Evolutionary conservation across 2,113 vertebrate species (phyloP).

Genomic region (Sinocyclocheilus rhinocerous): DNA sequence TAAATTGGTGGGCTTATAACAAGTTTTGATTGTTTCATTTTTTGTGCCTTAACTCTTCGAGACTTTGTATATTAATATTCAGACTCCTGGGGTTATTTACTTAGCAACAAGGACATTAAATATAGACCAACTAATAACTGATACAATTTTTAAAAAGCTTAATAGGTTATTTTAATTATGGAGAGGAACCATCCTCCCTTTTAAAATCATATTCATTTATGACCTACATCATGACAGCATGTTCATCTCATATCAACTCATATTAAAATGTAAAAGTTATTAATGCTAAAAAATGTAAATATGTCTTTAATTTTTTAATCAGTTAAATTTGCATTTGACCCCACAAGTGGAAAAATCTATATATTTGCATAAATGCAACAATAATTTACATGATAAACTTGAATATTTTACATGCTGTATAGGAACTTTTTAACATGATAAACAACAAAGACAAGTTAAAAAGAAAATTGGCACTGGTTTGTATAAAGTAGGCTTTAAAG

Average conservation of each 20-base stretch:
- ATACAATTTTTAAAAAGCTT: slow-evolving; percentile 55
- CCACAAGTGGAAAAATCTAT: not conserved
- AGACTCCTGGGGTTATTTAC: slow-evolving; percentile 13
- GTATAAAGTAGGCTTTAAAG: not conserved
- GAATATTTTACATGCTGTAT: slow-evolving; percentile 61
- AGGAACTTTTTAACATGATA: not conserved
- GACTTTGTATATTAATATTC: not conserved
- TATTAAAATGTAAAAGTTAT: slow-evolving; percentile 59
- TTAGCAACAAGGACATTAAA: not conserved
- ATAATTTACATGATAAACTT: slow-evolving; percentile 43
- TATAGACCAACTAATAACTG: slow-evolving; percentile 42
- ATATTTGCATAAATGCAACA: slow-evolving; percentile 1
- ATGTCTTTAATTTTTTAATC: slow-evolving; percentile 60
- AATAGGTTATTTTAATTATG: slow-evolving; percentile 71
- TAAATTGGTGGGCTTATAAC: not conserved
- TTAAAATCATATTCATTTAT: slow-evolving; percentile 65
- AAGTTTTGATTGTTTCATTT: not conserved
- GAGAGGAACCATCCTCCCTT: slow-evolving; percentile 58
- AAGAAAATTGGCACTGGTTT: not conserved
- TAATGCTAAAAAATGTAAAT: slow-evolving; percentile 47
- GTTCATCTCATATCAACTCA: slow-evolving; percentile 63
- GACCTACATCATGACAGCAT: slow-evolving; percentile 66
- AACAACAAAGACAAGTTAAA: not conserved
- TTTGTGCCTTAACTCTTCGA: not conserved
- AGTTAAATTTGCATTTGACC: slow-evolving; percentile 62